These are phyloP conservation scores for Hoplodrina ambigua DNA, from an alignment of 2,888 invertebrate species.

Conservation along the genomic window DNA sequence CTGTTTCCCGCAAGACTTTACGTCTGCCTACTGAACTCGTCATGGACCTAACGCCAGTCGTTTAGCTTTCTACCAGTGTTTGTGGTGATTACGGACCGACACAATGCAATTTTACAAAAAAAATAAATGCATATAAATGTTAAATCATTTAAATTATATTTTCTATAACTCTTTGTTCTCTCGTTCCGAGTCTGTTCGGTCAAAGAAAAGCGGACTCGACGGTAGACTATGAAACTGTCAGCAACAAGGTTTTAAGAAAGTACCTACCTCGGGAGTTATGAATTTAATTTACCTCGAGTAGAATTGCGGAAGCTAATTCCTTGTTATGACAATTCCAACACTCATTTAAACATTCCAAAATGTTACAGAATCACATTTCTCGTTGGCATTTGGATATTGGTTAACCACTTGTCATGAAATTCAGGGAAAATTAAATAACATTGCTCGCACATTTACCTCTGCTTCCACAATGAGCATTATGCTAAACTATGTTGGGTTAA, in stretches of 20 bases:
- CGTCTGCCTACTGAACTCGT: background rate
- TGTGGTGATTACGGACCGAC: too few relatives aligned
- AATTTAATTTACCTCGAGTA: conserved; percentile 1
- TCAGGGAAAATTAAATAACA: background rate
- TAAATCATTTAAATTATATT: too few relatives aligned
- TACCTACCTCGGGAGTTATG: background rate
- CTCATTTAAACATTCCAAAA: too few relatives aligned
- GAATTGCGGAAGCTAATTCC: background rate
- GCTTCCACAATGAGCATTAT: conserved; percentile 14
- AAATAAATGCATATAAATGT: too few relatives aligned
- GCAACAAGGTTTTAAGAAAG: background rate
- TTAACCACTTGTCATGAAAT: background rate
- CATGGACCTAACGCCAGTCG: background rate
- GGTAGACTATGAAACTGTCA: background rate
- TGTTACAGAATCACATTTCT: too few relatives aligned
- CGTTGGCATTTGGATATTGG: too few relatives aligned
- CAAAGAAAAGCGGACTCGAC: background rate
- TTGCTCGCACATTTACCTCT: background rate
- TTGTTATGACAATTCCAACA: background rate
- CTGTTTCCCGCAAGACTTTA: background rate
- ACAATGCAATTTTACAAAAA: too few relatives aligned
- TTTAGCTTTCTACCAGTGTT: too few relatives aligned
- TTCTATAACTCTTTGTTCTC: background rate
- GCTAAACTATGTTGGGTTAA: conserved; percentile 13
- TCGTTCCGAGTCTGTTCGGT: background rate